Base-by-base conservation (phyloP, 2,797 vertebrate genomes). In the Bufotes viridis region DNA sequence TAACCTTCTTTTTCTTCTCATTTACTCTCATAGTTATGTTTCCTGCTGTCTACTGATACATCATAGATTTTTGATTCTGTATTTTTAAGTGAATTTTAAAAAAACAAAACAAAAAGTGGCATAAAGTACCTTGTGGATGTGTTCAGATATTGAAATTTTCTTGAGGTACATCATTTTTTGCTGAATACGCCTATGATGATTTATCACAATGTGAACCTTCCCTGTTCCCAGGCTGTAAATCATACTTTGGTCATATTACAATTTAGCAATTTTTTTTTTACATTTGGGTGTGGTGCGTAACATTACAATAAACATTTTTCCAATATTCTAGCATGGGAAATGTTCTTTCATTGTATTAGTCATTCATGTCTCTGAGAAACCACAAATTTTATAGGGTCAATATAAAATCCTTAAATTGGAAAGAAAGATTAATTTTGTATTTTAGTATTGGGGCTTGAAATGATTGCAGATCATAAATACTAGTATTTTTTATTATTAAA, bases 221-320 rank as follows among this genome's bases (percentile, higher is more conserved):
- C 20, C 29, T 61, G 58, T 75, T 84, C 70, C 70, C 82, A 75
- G 79, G 20, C 82, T 61, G 11, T 61, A 75, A 61, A 74, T 84
- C 82, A 63, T 60, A 76, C 8, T 72, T 84, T 72, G 20, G 53
- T 84, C 20, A 18, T 72, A 57, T 57, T 84, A 14, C 58, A n/a
- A 17, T 12, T 6, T 5, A 83, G 67, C 0, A n/a, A 72, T 83
- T 72, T 83, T 58, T 58, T 58, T 42, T 34, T 1, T 0, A 34
- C 3, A 34, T 75, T 26, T 76, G 82, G 82, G 82, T 84, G 82
- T 84, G 82, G 82, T 49, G n/a, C 61, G 24, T 75, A 75, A 75
- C 69, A 83, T 84, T 60, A 74, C 82, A 75, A 61, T 84, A 76
- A 61, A 75, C 29, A 60, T 49, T 84, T 84, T 84, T 42, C 26